Percentiles rank a stretch among this genome's conserved stretches.
These are phyloP conservation scores for Pyrgilauda ruficollis DNA, from an alignment of 2,113 vertebrate genomes.

Conservation along the genomic window DNA sequence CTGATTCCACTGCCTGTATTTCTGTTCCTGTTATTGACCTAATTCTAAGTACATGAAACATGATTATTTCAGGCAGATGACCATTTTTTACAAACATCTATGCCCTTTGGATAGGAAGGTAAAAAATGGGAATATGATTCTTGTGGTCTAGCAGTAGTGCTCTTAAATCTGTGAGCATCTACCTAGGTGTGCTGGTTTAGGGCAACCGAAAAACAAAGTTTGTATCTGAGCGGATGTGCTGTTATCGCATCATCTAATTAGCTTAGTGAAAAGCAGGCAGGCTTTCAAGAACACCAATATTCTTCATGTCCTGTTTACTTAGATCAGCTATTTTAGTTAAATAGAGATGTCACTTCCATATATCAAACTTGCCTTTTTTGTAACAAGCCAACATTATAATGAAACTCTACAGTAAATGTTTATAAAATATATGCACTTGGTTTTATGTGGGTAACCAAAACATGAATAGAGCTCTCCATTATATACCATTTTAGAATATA, in stretches of 20 bases:
- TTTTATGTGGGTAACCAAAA: neutral
- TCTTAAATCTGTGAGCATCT: neutral
- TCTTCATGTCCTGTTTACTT: neutral
- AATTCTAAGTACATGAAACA: neutral
- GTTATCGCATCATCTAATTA: conserved; percentile 5
- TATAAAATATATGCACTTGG: neutral
- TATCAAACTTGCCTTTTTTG: neutral
- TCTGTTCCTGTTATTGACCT: neutral
- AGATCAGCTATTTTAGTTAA: neutral
- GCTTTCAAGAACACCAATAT: neutral
- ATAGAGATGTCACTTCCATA: neutral
- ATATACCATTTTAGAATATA: neutral
- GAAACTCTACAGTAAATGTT: neutral
- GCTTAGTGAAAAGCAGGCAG: neutral
- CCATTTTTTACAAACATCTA: neutral
- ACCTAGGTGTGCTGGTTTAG: neutral
- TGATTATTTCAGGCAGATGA: neutral
- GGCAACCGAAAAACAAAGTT: neutral
- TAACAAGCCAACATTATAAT: neutral
- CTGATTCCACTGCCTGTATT: neutral
- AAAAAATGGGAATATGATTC: neutral
- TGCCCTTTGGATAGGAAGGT: neutral
- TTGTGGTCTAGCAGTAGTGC: neutral
- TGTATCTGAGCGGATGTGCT: neutral
- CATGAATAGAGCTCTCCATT: neutral